Percentiles rank a stretch among this genome's conserved stretches.
These are phyloP conservation scores for western clawed frog (Xenopus tropicalis) DNA, from an alignment of 2,113 vertebrate genomes.

Conservation along the genomic window DNA sequence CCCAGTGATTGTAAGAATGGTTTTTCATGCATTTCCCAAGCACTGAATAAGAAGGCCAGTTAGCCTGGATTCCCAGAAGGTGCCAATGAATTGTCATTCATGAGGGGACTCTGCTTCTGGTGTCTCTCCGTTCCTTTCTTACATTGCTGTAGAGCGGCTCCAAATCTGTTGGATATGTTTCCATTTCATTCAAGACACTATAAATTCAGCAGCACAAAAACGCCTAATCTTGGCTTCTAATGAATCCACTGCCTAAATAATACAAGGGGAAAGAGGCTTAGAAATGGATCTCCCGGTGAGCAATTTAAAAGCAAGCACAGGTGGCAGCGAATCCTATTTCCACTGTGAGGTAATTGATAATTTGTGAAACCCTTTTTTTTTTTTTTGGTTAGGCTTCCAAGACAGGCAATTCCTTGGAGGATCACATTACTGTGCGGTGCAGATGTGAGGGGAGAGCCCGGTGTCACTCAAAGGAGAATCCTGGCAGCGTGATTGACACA, in stretches of 20 bases:
- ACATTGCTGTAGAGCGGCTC: too few relatives aligned
- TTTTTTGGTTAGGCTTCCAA: constrained; percentile 43
- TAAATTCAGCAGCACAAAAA: too few relatives aligned
- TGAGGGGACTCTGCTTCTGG: too few relatives aligned
- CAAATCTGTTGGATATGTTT: too few relatives aligned
- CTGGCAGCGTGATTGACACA: constrained; percentile 66
- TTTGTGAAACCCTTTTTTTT: constrained; percentile 47
- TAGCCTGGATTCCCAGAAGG: too few relatives aligned
- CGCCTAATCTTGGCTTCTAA: constrained; percentile 29
- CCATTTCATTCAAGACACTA: too few relatives aligned
- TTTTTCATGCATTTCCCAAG: too few relatives aligned
- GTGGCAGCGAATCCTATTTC: constrained; percentile 41
- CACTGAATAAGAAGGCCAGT: too few relatives aligned
- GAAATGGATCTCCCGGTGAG: constrained; percentile 40
- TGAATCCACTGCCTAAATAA: constrained; percentile 44
- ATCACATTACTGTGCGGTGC: constrained; percentile 49
- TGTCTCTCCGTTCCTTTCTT: too few relatives aligned
- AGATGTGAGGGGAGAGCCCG: constrained; percentile 53
- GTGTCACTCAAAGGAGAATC: constrained; percentile 55
- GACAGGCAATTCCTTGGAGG: constrained; percentile 53
- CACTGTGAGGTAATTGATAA: constrained; percentile 51
- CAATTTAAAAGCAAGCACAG: constrained; percentile 45
- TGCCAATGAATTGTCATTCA: too few relatives aligned
- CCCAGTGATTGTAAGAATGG: too few relatives aligned
- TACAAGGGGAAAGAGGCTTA: constrained; percentile 31